Base-by-base conservation (phyloP, 2,888 invertebrate species). In the Morpho deidamia region DNA sequence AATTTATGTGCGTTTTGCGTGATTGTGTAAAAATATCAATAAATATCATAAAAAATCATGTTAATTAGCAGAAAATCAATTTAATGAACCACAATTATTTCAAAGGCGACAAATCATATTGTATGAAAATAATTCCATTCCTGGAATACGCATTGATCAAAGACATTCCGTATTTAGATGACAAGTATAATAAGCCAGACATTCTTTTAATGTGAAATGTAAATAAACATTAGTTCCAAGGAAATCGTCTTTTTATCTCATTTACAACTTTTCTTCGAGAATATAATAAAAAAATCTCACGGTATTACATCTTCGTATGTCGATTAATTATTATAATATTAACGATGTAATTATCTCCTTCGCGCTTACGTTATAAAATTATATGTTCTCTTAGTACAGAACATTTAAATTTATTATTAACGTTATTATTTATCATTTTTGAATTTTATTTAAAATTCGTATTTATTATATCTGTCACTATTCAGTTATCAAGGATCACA, bases 91-190 rank as follows among this genome's bases (percentile, higher is more conserved):
- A 44, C 43, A 55, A 51, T 56, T 58, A 57, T 58, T 60, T 54
- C 55, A 46, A 55, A 59, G 51, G 59, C 53, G 59, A 62, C 61
- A 61, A 56, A 61, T 58, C 60, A 59, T 34, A 38, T 11, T 55
- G 56, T 58, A 56, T 54, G 57, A 64, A 60, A 58, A 63, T 64
- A 63, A 63, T 64, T 55, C 54, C 56, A 59, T 67, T 65, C 67
- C 59, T 53, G 55, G 64, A 67, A 67, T 51, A 61, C 55, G 56
- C 61, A 63, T 58, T 66, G 66, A 67, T 67, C 67, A 67, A 67
- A 67, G 67, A 61, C 63, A 60, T 66, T 61, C 66, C 58, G 60
- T 57, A 58, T 66, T 64, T 66, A 63, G 66, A 64, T 60, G 60
- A 62, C 63, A 58, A 51, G 56, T 61, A 47, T 60, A 58, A 58